Conservation (phyloP, 2,888 invertebrate genomes). For the Rosalia funebris region DNA sequence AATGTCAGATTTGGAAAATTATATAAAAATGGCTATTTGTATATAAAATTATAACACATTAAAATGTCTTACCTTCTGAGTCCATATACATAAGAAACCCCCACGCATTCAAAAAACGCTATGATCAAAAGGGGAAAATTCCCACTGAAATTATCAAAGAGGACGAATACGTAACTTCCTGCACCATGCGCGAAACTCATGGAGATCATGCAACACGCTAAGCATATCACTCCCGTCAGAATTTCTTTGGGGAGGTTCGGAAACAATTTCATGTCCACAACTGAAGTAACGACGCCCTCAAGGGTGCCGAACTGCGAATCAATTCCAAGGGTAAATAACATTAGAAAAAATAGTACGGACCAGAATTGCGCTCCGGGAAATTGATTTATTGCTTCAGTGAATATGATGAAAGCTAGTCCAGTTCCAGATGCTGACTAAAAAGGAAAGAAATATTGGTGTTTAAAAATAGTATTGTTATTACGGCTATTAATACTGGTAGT, state of each 20-base stretch:
- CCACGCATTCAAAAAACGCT: slow-evolving; percentile 91
- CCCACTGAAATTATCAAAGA: slow-evolving; percentile 94
- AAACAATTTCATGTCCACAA: slow-evolving; percentile 94
- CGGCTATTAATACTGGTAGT: too few relatives aligned
- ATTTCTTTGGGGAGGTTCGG: slow-evolving; percentile 91
- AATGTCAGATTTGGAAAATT: too few relatives aligned
- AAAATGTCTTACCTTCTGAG: slow-evolving; percentile 85
- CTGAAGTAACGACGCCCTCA: slow-evolving; percentile 94
- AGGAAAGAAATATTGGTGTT: too few relatives aligned
- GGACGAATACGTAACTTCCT: slow-evolving; percentile 91
- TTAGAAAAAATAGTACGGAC: slow-evolving; percentile 95
- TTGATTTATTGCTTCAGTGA: slow-evolving; percentile 97
- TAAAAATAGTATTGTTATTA: too few relatives aligned
- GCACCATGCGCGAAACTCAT: slow-evolving; percentile 93
- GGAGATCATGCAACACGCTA: slow-evolving; percentile 83
- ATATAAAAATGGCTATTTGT: too few relatives aligned
- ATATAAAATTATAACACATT: too few relatives aligned
- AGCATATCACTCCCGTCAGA: slow-evolving; percentile 83
- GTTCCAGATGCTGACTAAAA: slow-evolving; percentile 94
- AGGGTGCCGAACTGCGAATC: slow-evolving; percentile 97
- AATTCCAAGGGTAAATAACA: slow-evolving; percentile 95
- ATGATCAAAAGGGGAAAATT: slow-evolving; percentile 92
- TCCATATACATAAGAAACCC: slow-evolving; percentile 94
- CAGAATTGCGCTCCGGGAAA: slow-evolving; percentile 96
- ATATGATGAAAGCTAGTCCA: slow-evolving; percentile 95